These are phyloP conservation scores for Argopecten irradians DNA, from an alignment of 1,140 invertebrate species.

Conservation along the genomic window DNA sequence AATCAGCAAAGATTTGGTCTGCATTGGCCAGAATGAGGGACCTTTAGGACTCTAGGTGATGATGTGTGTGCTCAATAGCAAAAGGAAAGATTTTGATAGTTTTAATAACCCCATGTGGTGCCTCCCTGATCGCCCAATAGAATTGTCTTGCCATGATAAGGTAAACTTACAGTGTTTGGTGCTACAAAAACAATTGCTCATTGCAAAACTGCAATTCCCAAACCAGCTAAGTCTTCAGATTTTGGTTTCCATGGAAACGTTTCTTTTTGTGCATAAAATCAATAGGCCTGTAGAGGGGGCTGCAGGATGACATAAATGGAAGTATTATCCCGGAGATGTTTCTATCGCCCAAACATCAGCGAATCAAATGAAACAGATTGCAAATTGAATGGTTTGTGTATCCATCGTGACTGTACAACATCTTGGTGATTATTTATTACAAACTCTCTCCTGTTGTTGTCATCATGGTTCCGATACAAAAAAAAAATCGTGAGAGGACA, in stretches of 20 bases:
- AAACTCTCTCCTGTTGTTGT: not conserved
- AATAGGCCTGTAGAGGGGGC: not conserved
- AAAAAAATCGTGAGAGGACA: not conserved
- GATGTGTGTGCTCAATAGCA: not conserved
- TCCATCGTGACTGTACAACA: not conserved
- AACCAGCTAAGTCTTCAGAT: conserved; percentile 9
- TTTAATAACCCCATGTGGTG: not conserved
- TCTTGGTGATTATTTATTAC: not conserved
- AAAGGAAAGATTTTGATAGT: not conserved
- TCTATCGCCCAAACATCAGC: conserved; percentile 7
- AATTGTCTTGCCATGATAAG: conserved; percentile 4
- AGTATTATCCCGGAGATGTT: not conserved
- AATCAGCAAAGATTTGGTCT: not conserved
- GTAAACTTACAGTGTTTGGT: conserved; percentile 8
- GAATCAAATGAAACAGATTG: conserved; percentile 11
- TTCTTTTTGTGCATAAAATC: conserved; percentile 23
- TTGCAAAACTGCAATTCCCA: conserved; percentile 21
- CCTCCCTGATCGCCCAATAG: not conserved
- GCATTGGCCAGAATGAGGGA: not conserved
- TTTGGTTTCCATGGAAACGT: not conserved
- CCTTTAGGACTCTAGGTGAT: not conserved
- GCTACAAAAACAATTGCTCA: conserved; percentile 17
- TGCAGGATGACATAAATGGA: not conserved
- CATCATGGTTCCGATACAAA: not conserved
- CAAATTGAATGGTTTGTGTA: not conserved